phyloP scores from a whole-genome alignment of 2,888 invertebrate species.

The Sericinus montela region DNA sequence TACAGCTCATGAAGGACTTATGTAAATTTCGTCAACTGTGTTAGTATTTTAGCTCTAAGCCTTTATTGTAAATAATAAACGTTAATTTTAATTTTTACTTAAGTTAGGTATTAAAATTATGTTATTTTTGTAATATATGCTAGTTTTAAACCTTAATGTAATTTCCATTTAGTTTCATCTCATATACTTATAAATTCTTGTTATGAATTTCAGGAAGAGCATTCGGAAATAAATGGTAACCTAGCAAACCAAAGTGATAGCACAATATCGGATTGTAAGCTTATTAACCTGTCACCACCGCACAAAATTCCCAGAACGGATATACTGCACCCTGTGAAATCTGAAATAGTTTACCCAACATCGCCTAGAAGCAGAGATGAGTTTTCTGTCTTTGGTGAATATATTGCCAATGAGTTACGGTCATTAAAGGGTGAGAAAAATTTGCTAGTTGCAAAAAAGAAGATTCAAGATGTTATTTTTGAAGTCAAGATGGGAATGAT shows the following conservation, averaged over 20 bases:
- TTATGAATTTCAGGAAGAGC: slow-evolving; percentile 48
- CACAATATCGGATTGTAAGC: slow-evolving; percentile 43
- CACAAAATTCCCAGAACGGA: slow-evolving; percentile 50
- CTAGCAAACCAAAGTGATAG: slow-evolving; percentile 39
- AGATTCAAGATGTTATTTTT: slow-evolving; percentile 80
- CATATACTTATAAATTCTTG: no score
- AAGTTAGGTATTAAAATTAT: no score
- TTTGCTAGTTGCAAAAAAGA: slow-evolving; percentile 77
- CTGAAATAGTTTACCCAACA: slow-evolving; percentile 39
- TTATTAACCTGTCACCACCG: slow-evolving; percentile 43
- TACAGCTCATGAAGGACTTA: no score
- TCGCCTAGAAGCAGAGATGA: slow-evolving; percentile 62
- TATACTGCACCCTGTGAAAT: slow-evolving; percentile 35
- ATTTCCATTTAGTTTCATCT: no score
- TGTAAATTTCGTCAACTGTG: no score
- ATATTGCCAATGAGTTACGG: slow-evolving; percentile 79
- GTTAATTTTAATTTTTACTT: no score
- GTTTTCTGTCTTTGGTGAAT: slow-evolving; percentile 79
- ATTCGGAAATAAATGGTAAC: slow-evolving; percentile 36
- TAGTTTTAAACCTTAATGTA: no score
- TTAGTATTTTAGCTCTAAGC: no score
- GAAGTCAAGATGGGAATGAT: slow-evolving; percentile 81
- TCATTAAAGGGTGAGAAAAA: slow-evolving; percentile 77
- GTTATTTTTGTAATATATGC: no score
- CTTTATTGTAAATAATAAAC: no score